These are phyloP conservation scores for Triplophysa rosa DNA, from an alignment of 2,113 vertebrate genomes.

Conservation along the genomic window DNA sequence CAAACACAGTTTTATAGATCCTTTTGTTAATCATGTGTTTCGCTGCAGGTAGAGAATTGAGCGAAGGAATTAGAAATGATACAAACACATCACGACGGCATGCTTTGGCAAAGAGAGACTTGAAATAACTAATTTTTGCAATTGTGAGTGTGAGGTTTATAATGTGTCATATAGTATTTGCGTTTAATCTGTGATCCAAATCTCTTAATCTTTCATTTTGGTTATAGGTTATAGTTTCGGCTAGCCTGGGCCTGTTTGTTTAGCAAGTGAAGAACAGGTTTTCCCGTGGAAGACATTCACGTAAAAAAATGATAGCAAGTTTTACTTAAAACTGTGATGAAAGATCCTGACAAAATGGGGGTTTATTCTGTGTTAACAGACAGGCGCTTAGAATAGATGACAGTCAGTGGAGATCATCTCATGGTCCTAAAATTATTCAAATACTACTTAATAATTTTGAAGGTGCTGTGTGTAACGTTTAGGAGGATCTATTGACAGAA, in stretches of 20 bases:
- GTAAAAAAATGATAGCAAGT: background rate
- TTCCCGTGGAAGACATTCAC: constrained; percentile 1
- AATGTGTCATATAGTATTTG: constrained; percentile 5
- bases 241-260: constrained; percentile 21
- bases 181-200: constrained; percentile 4
- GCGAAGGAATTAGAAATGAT: background rate
- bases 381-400: background rate
- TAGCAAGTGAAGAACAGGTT: constrained; percentile 41
- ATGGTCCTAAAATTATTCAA: background rate
- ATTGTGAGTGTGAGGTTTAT: background rate
- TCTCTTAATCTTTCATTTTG: constrained; percentile 9
- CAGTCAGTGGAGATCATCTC: background rate
- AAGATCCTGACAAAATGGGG: background rate
- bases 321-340: background rate
- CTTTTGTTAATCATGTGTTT: background rate
- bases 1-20: background rate
- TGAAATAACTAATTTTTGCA: background rate
- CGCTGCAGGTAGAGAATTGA: background rate
- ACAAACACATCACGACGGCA: background rate
- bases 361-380: background rate
- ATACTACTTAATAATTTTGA: background rate
- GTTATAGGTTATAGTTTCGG: background rate
- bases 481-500: too few species aligned
- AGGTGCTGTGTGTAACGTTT: background rate
- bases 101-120: background rate